A percentile compares a stretch with the other conserved stretches of the same genome.
These are phyloP conservation scores for Anguilla anguilla DNA, from an alignment of 2,797 vertebrate species.

Conservation along the genomic window DNA sequence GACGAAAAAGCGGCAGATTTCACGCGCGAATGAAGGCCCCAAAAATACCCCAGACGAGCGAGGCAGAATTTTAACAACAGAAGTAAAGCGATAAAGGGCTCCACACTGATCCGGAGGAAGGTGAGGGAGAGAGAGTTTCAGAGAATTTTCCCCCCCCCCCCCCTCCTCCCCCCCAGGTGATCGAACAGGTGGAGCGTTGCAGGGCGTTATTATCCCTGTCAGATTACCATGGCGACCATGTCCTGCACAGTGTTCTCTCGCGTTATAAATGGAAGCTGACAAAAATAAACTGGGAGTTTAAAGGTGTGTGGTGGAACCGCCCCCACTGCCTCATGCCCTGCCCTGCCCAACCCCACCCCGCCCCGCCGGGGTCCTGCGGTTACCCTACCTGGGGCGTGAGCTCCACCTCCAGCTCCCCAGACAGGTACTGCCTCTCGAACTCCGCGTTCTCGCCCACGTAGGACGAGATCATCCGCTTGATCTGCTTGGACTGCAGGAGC, in stretches of 20 bases:
- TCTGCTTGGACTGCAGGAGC: constrained; percentile 89
- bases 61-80: background rate
- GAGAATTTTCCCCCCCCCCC: too few relatives aligned
- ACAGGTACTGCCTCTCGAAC: constrained; percentile 92
- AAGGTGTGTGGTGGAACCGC: background rate
- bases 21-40: background rate
- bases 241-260: background rate
- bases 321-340: background rate
- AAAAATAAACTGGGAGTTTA: background rate
- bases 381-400: constrained; percentile 87
- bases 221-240: background rate
- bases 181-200: background rate
- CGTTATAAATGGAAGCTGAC: background rate
- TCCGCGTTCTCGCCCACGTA: constrained; percentile 96
- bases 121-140: background rate
- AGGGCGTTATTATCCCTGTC: background rate
- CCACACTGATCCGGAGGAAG: background rate
- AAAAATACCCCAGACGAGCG: background rate
- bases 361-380: too few relatives aligned
- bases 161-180: background rate
- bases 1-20: background rate
- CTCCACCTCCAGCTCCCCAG: constrained; percentile 94
- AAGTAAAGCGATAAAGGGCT: background rate
- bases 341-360: too few relatives aligned
- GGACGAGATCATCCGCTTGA: constrained; percentile 94